phyloP scores from a whole-genome alignment of 2,113 vertebrate genomes.

The Syngnathus floridae region DNA sequence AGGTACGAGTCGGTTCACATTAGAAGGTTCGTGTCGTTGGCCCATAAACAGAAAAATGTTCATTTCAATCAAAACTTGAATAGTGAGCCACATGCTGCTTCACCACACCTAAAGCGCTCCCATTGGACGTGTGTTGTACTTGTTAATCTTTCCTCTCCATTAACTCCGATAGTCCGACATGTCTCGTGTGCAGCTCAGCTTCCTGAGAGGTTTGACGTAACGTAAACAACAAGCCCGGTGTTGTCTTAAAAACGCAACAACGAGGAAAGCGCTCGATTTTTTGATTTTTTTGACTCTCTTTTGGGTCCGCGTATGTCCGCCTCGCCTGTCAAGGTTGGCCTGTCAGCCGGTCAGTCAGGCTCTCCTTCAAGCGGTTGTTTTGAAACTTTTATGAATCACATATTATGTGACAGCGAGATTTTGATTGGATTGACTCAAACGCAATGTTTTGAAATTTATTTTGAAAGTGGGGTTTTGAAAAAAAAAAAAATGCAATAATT shows the following conservation, averaged over 20 bases:
- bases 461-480: too few relatives aligned
- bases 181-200: slow-evolving; percentile 30
- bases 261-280: slow-evolving; percentile 7
- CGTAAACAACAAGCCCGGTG: slow-evolving; percentile 43
- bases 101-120: not conserved
- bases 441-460: too few relatives aligned
- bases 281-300: not conserved
- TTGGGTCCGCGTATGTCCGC: not conserved
- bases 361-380: not conserved
- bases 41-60: too few relatives aligned
- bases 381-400: not conserved
- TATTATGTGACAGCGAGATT: not conserved
- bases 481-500: too few relatives aligned
- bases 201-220: slow-evolving; percentile 29
- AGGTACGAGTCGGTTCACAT: slow-evolving; percentile 67
- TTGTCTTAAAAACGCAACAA: slow-evolving; percentile 20
- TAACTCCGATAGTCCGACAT: slow-evolving; percentile 57
- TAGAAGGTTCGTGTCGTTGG: too few relatives aligned
- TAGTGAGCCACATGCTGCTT: not conserved
- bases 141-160: slow-evolving; percentile 60
- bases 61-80: too few relatives aligned
- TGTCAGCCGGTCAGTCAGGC: not conserved
- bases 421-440: too few relatives aligned
- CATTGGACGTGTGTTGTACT: slow-evolving; percentile 33
- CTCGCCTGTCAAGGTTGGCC: not conserved